phyloP scores from a whole-genome alignment of 2,888 invertebrate genomes.

The Temnothorax unifasciatus region DNA sequence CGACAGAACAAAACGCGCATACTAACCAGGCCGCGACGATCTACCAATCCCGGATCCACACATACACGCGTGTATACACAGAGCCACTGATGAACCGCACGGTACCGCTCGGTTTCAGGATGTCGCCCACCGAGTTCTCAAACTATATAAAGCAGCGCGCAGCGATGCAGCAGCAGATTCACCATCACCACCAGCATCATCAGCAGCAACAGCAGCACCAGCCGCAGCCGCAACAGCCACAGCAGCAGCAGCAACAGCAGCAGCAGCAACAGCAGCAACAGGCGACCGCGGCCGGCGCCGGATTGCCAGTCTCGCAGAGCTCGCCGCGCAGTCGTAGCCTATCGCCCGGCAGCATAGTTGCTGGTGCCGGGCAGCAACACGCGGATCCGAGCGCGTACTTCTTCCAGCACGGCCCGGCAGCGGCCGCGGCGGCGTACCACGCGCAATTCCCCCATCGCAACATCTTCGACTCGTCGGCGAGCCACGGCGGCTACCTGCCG shows the following conservation, averaged over 20 bases:
- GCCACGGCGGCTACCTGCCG: slow-evolving; percentile 83
- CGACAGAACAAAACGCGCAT: slow-evolving; percentile 4
- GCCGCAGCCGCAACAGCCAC: slow-evolving; percentile 85
- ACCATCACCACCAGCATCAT: slow-evolving; percentile 87
- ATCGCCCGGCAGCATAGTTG: slow-evolving; percentile 88
- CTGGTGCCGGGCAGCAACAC: slow-evolving; percentile 79
- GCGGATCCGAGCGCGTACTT: slow-evolving; percentile 89
- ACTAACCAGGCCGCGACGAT: slow-evolving; percentile 30
- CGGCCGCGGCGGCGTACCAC: slow-evolving; percentile 83
- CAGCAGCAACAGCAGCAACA: slow-evolving; percentile 85
- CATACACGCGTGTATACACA: slow-evolving; percentile 2
- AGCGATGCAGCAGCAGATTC: slow-evolving; percentile 93
- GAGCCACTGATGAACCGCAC: slow-evolving; percentile 40
- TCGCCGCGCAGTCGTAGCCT: slow-evolving; percentile 89
- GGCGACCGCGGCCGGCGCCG: slow-evolving; percentile 83
- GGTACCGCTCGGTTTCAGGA: slow-evolving; percentile 87
- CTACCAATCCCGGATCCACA: slow-evolving; percentile 14
- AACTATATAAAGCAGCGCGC: slow-evolving; percentile 98
- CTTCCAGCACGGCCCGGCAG: slow-evolving; percentile 87
- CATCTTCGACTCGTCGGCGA: slow-evolving; percentile 87
- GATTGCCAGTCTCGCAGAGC: slow-evolving; percentile 87
- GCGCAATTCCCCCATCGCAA: slow-evolving; percentile 88
- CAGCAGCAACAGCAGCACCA: slow-evolving; percentile 86
- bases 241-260: slow-evolving; percentile 84
- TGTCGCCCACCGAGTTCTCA: slow-evolving; percentile 99